Evolutionary conservation across 2,113 vertebrate genomes (phyloP).

Genomic region (Tragelaphus imberbis): DNA sequence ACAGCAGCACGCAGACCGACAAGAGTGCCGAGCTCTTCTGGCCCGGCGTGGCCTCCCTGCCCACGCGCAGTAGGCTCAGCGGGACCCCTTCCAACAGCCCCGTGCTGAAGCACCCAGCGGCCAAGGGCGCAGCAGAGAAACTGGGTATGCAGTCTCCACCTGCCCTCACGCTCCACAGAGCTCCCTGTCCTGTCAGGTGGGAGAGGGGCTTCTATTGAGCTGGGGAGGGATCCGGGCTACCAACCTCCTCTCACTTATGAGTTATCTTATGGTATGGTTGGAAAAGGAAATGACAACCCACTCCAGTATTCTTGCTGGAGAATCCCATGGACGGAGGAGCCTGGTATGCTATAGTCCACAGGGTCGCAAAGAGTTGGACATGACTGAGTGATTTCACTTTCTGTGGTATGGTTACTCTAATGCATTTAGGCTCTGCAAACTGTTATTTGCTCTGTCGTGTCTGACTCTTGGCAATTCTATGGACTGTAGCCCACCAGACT

Average conservation of each 20-base stretch:
- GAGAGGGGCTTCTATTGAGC: background rate
- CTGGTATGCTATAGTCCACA: background rate
- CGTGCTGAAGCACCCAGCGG: conserved; percentile 56
- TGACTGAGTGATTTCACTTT: no score
- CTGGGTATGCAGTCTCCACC: conserved; percentile 67
- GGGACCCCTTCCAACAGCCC: conserved; percentile 76
- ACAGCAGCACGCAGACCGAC: conserved; percentile 88
- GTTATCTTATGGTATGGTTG: background rate
- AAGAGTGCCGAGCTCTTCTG: conserved; percentile 81
- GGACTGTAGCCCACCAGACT: background rate
- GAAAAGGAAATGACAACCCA: background rate
- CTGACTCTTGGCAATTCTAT: background rate
- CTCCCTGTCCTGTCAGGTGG: background rate
- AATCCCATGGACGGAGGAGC: no score
- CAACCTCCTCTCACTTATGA: rapidly evolving
- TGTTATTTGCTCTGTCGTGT: background rate
- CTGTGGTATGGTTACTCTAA: background rate
- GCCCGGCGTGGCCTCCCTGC: conserved; percentile 76
- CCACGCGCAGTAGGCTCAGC: conserved; percentile 75
- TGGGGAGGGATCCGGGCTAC: background rate
- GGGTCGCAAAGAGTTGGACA: background rate
- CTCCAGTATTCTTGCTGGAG: background rate
- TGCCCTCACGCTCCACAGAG: rapidly evolving
- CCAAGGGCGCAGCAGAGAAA: conserved; percentile 69
- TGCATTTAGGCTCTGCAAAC: no score